These are phyloP conservation scores for Datnioides undecimradiatus DNA, from an alignment of 2,113 vertebrate species.

Conservation along the genomic window DNA sequence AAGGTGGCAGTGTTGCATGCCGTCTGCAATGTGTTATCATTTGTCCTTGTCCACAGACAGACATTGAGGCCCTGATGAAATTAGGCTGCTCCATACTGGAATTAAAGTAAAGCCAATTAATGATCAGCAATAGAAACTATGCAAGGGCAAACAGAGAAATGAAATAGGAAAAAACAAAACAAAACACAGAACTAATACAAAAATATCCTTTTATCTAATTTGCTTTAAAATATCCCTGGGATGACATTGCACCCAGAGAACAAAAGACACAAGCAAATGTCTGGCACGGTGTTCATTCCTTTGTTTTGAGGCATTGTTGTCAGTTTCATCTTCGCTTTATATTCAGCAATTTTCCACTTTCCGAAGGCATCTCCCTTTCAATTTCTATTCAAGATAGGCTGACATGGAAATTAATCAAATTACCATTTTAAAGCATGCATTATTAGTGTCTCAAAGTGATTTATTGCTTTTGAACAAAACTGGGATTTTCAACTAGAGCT, in stretches of 20 bases:
- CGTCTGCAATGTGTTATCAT: conserved; percentile 88
- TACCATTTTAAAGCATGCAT: conserved; percentile 72
- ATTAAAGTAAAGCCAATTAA: conserved; percentile 81
- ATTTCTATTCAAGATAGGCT: conserved; percentile 49
- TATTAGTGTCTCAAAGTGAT: conserved; percentile 71
- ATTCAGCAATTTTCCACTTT: conserved; percentile 60
- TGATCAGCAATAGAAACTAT: conserved; percentile 56
- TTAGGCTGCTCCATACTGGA: conserved; percentile 79
- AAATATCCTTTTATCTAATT: conserved; percentile 35
- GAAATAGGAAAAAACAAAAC: conserved; percentile 33
- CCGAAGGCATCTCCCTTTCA: conserved; percentile 53
- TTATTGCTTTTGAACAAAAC: conserved; percentile 71
- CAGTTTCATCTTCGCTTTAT: conserved; percentile 32
- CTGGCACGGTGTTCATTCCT: conserved; percentile 12
- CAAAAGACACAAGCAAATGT: conserved; percentile 13
- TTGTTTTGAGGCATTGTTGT: conserved; percentile 50
- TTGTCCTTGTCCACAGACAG: conserved; percentile 92
- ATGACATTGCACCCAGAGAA: conserved; percentile 34
- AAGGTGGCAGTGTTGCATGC: conserved; percentile 91
- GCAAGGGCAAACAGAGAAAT: conserved; percentile 46
- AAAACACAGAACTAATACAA: neutral
- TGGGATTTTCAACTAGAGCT: conserved; percentile 59
- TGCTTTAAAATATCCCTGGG: conserved; percentile 39
- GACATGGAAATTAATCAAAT: conserved; percentile 73
- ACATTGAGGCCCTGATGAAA: conserved; percentile 88